A percentile compares a stretch with the other conserved stretches of the same genome.
Conservation (phyloP, 2,888 invertebrate genomes). For the Cordylochernes scorpioides region DNA sequence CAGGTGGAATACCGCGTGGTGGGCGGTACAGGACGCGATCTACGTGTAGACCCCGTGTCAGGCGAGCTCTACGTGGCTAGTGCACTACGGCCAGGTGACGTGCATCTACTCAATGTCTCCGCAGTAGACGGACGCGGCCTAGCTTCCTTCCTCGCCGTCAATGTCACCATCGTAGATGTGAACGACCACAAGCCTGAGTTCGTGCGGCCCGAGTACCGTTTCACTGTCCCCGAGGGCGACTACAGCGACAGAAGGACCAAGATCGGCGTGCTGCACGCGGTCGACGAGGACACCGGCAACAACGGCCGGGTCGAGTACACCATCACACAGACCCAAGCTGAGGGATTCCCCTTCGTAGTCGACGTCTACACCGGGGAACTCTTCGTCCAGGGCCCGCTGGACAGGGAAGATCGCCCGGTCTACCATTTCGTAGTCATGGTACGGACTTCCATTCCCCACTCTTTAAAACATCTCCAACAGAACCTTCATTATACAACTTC, state of each 20-base stretch:
- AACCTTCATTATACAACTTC: neutral
- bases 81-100: constrained; percentile 14
- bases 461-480: neutral
- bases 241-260: constrained; percentile 32
- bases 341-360: constrained; percentile 16
- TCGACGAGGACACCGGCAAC: constrained; percentile 47
- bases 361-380: constrained; percentile 17
- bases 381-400: constrained; percentile 16
- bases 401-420: constrained; percentile 15
- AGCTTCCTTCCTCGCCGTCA: constrained; percentile 35
- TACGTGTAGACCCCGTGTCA: constrained; percentile 17
- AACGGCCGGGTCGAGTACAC: constrained; percentile 49
- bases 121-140: constrained; percentile 48
- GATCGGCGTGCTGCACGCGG: constrained; percentile 46
- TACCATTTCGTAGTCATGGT: constrained; percentile 16
- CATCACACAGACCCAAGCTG: constrained; percentile 10
- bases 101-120: constrained; percentile 33
- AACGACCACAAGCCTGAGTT: constrained; percentile 62
- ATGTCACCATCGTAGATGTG: constrained; percentile 36
- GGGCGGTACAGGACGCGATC: constrained; percentile 14
- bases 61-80: constrained; percentile 17
- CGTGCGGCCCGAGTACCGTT: constrained; percentile 51
- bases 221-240: constrained; percentile 48
- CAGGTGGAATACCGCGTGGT: constrained; percentile 16
- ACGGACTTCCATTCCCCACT: too few species aligned